These are phyloP conservation scores for Tetragonisca angustula DNA, from an alignment of 2,888 invertebrate genomes.

Conservation along the genomic window DNA sequence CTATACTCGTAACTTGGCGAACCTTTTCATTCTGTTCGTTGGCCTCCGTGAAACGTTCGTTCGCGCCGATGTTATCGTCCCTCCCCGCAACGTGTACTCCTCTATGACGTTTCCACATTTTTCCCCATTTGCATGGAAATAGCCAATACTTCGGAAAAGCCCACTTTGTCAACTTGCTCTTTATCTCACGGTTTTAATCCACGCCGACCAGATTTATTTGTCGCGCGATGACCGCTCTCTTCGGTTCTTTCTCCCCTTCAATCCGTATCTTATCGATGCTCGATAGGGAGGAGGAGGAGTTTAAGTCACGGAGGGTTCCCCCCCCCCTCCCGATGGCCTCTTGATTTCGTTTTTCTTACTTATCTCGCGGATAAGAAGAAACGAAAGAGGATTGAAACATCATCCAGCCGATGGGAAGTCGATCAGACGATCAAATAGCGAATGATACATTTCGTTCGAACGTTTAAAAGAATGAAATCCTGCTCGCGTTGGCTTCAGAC, in stretches of 20 bases:
- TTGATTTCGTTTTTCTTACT: constrained; percentile 24
- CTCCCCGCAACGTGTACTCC: not conserved
- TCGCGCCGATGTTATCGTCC: constrained; percentile 6
- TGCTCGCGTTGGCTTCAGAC: not conserved
- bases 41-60: not conserved
- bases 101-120: not conserved
- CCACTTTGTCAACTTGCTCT: constrained; percentile 24
- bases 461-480: not conserved
- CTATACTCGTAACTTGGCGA: not conserved
- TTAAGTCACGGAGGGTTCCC: constrained; percentile 14
- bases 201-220: constrained; percentile 64
- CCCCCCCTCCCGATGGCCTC: constrained; percentile 9
- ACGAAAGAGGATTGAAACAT: constrained; percentile 28
- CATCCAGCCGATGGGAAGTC: constrained; percentile 34
- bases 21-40: not conserved
- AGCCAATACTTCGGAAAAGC: constrained; percentile 11
- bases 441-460: constrained; percentile 21
- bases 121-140: constrained; percentile 23
- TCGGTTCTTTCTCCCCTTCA: constrained; percentile 24
- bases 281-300: constrained; percentile 17
- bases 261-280: constrained; percentile 38
- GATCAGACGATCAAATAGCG: constrained; percentile 15
- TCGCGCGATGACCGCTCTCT: constrained; percentile 52
- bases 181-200: constrained; percentile 55
- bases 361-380: constrained; percentile 1